These are phyloP conservation scores for Etheostoma nigrum DNA, from an alignment of 2,797 vertebrate genomes.

Conservation along the genomic window DNA sequence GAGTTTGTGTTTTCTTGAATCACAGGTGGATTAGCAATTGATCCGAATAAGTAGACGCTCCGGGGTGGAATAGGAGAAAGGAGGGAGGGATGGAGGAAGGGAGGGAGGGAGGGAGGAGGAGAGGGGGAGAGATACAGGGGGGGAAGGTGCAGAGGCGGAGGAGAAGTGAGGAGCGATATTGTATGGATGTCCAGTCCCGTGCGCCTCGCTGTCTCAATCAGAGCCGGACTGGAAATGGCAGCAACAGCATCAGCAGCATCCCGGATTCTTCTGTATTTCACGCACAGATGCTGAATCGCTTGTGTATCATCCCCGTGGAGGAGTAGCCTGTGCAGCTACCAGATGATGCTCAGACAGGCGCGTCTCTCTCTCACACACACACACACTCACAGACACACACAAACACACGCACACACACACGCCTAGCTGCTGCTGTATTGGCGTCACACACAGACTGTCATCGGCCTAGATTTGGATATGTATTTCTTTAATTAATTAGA, in stretches of 20 bases:
- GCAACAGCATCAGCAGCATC: conserved; percentile 64
- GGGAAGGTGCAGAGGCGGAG: conserved; percentile 55
- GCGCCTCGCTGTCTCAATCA: conserved; percentile 67
- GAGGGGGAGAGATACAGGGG: conserved; percentile 10
- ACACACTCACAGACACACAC: conserved; percentile 9
- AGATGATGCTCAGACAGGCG: conserved; percentile 75
- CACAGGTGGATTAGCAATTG: conserved; percentile 63
- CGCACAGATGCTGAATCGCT: conserved; percentile 52
- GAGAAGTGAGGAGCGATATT: conserved; percentile 51
- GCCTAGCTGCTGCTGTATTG: conserved; percentile 76
- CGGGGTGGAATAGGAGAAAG: conserved; percentile 16
- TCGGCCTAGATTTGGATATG: conserved; percentile 78
- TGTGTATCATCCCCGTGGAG: conserved; percentile 66
- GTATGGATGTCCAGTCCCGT: conserved; percentile 62
- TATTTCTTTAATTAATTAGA: conserved; percentile 62
- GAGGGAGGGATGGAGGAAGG: conserved; percentile 1
- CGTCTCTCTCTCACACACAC: conserved; percentile 59
- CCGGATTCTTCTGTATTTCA: conserved; percentile 54
- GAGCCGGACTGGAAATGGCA: conserved; percentile 63
- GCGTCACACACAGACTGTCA: conserved; percentile 81
- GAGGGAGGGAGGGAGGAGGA: not conserved
- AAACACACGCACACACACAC: conserved; percentile 60
- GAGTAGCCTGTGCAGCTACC: conserved; percentile 60
- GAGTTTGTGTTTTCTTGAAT: conserved; percentile 49
- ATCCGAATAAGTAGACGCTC: conserved; percentile 45